A percentile compares a stretch with the other conserved stretches of the same genome.
Evolutionary conservation across 2,888 invertebrate genomes (phyloP).

Genomic region (Thereva unica): DNA sequence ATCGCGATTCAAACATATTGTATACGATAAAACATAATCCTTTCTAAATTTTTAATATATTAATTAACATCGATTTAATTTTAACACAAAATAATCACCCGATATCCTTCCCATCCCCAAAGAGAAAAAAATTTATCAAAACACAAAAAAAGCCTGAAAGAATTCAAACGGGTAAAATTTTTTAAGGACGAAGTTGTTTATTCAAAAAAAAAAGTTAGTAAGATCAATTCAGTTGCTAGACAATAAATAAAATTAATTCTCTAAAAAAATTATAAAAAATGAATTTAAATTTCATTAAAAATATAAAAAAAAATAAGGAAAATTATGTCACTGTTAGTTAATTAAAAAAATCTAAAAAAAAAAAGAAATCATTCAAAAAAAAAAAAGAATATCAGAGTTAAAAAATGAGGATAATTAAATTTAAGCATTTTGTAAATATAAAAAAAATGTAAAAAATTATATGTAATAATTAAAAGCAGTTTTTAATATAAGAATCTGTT

Average conservation of each 20-base stretch:
- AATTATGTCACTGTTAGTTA: slow-evolving; percentile 14
- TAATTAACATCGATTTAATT: no score
- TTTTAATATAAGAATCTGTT: slow-evolving; percentile 16
- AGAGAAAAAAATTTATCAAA: not conserved
- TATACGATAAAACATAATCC: no score
- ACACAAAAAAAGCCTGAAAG: not conserved
- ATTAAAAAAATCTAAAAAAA: slow-evolving; percentile 21
- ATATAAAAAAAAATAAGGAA: slow-evolving; percentile 13
- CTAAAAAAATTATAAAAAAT: slow-evolving; percentile 18
- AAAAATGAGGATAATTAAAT: slow-evolving; percentile 13
- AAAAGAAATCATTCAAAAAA: slow-evolving; percentile 23
- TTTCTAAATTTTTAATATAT: no score
- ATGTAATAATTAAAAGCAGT: slow-evolving; percentile 5
- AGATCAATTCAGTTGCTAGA: slow-evolving; percentile 38
- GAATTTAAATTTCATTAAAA: slow-evolving; percentile 17
- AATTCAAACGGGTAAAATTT: not conserved
- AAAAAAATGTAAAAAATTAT: slow-evolving; percentile 20
- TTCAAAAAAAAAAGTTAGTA: not conserved
- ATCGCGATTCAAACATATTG: no score
- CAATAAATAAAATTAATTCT: slow-evolving; percentile 37
- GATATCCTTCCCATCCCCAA: no score
- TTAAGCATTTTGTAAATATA: slow-evolving; percentile 15
- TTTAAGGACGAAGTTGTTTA: not conserved
- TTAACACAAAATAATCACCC: no score
- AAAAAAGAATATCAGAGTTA: slow-evolving; percentile 28